Percentiles rank a stretch among this genome's conserved stretches.
Evolutionary conservation across 2,113 vertebrate genomes (phyloP).

Genomic region (Garra rufa): DNA sequence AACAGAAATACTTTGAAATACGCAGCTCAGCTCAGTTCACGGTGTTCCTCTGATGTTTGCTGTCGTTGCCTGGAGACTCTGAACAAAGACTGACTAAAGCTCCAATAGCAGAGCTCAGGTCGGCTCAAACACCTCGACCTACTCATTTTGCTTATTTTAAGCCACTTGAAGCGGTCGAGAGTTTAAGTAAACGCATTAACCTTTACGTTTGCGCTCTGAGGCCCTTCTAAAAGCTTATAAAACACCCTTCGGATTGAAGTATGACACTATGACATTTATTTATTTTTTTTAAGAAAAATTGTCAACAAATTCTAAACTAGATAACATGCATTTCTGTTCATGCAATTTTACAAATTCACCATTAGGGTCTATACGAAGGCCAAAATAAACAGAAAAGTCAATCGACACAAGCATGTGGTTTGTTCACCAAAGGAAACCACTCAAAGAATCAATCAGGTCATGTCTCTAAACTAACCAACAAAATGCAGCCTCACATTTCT

Average conservation of each 20-base stretch:
- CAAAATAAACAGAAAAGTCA: neutral
- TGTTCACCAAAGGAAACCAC: no score
- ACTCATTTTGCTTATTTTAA: neutral
- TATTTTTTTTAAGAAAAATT: no score
- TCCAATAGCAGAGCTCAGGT: slow-evolving; percentile 1
- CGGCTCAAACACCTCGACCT: neutral
- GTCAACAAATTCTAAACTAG: neutral
- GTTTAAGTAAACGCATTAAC: neutral
- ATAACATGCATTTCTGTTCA: no score
- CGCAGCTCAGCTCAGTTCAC: slow-evolving; percentile 21
- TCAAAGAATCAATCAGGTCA: neutral
- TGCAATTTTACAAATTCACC: neutral
- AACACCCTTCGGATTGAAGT: neutral
- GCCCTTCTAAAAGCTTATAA: neutral
- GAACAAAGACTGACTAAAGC: neutral
- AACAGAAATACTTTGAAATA: neutral
- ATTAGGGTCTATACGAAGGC: neutral
- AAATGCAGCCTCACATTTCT: neutral
- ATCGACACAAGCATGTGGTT: neutral
- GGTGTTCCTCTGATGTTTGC: slow-evolving; percentile 15
- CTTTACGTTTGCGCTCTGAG: neutral
- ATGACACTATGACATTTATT: no score
- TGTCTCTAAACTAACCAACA: neutral
- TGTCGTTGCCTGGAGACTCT: slow-evolving; percentile 18
- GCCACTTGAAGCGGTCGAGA: neutral